Base-by-base conservation (phyloP, 2,113 vertebrate genomes). In the Ariopsis seemanni region DNA sequence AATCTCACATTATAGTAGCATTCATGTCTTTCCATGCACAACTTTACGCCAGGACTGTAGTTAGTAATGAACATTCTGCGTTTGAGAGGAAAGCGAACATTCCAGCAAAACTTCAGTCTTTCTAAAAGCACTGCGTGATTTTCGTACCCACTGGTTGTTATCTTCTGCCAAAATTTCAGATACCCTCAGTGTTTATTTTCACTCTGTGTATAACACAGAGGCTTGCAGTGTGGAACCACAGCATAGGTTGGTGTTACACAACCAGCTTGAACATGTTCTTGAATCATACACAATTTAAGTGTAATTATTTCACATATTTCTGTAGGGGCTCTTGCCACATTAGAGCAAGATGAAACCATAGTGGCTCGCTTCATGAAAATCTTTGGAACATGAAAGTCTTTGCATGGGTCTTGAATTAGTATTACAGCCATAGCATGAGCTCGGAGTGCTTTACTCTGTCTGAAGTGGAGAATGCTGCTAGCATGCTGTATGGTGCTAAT, bases 61-160 rank as follows among this genome's bases (percentile, higher is more conserved):
- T 91, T 92, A 84, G 90, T 93, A 93, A 88, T 86, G 91, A 93
- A 92, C 92, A 86, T 93, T 88, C 91, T 92, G 92, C 89, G 92
- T 95, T 93, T 94, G 92, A 84, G 90, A 86, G 67, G 88, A 92
- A 93, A 92, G 92, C 94, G 91, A 93, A 84, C 8, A 34, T 83
- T 65, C 22, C 22, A 52, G 60, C 25, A 20, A 65, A 63, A 48
- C 81, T 65, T 63, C 79, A 82, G 52, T 48, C 15, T 80, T n/a
- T 58, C 8, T 58, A 10, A 10, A 80, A 80, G 34, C 63, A 62
- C 67, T 72, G 86, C 55, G 55, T 63, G 69, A 57, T 85, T 80
- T 58, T 83, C 58, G 62, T 65, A 75, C 72, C 69, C 71, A 65
- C 22, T 22, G 71, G 83, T 82, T 81, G 48, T 77, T 20, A 65